Conservation (phyloP, 2,888 invertebrate genomes). For the Sesia bembeciformis region DNA sequence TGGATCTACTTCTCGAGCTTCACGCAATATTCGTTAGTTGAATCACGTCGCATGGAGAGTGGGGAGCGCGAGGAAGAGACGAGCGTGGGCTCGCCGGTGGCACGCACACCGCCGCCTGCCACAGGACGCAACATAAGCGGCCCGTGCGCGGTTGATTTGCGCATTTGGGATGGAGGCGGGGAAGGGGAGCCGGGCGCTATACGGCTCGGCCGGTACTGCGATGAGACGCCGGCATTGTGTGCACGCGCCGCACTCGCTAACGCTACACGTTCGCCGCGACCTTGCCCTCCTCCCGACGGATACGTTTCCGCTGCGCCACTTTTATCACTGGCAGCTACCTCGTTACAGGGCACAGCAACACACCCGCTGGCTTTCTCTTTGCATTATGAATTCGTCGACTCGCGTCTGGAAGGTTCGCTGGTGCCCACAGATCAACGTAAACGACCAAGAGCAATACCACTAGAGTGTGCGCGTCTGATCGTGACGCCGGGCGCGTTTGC, state of each 20-base stretch:
- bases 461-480: conserved; percentile 45
- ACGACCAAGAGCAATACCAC: conserved; percentile 40
- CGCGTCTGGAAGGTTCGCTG: conserved; percentile 80
- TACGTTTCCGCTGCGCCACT: conserved; percentile 75
- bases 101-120: conserved; percentile 10
- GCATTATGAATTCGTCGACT: conserved; percentile 89
- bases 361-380: conserved; percentile 83
- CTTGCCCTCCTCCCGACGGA: conserved; percentile 86
- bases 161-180: conserved; percentile 83
- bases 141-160: conserved; percentile 79
- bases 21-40: conserved; percentile 83
- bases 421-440: conserved; percentile 55
- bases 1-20: conserved; percentile 93
- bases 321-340: conserved; percentile 57
- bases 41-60: conserved; percentile 62
- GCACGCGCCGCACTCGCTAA: conserved; percentile 86
- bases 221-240: conserved; percentile 84
- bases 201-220: conserved; percentile 81
- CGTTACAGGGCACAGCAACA: conserved; percentile 82
- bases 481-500: conserved; percentile 76
- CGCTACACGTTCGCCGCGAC: conserved; percentile 82
- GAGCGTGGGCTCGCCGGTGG: conserved; percentile 7
- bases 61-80: conserved; percentile 62
- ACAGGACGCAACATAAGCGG: conserved; percentile 7
- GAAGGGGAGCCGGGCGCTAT: conserved; percentile 47